Base-by-base conservation (phyloP, 2,797 vertebrate species). In the Arnoldichthys spilopterus region DNA sequence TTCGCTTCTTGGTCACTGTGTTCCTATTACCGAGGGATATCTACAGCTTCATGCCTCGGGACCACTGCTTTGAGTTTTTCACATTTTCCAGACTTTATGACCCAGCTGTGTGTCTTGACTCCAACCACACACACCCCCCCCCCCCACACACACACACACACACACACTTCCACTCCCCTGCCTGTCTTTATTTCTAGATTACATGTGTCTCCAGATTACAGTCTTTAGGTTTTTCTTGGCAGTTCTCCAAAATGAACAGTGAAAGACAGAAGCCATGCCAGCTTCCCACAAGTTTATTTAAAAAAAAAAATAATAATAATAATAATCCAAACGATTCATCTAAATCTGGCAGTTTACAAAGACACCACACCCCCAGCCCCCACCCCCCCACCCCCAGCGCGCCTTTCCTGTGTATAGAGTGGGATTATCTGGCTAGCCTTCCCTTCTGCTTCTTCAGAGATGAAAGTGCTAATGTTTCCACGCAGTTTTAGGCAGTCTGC, bases 271-370 rank as follows among this genome's bases (percentile, higher is more conserved):
- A 56, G 6, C 1, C 12, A 26, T 40, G 15, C 30, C 69, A 56
- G 51, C 34, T 15, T 18, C 28, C 20, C 28, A 37, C 8, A 54
- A 53, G 30, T 72, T 56, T 37, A 20, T 54, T 72, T 72, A 56
- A 28, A 30, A 53, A 70, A 53, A 20, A 51, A 56, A 56, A 61
- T n/a, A n/a, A n/a, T n/a, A n/a, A n/a, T n/a, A n/a, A n/a, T n/a
- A 37, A 37, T 9, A 9, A 49, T 69, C 45, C 26, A 51, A 49
- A 40, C 20, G 30, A 54, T 53, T 56, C n/a, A 15, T 72, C 43
- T 70, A 70, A 56, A 72, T 56, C 34, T 24, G 32, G 53, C 51
- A 40, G 69, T 70, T 70, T 70, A 9, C 32, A 22, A 51, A 56
- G 51, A n/a, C n/a, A n/a, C n/a, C n/a, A n/a, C n/a, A n/a, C n/a